Conservation (phyloP, 1,140 invertebrate species). For the Chrysopa pallens region DNA sequence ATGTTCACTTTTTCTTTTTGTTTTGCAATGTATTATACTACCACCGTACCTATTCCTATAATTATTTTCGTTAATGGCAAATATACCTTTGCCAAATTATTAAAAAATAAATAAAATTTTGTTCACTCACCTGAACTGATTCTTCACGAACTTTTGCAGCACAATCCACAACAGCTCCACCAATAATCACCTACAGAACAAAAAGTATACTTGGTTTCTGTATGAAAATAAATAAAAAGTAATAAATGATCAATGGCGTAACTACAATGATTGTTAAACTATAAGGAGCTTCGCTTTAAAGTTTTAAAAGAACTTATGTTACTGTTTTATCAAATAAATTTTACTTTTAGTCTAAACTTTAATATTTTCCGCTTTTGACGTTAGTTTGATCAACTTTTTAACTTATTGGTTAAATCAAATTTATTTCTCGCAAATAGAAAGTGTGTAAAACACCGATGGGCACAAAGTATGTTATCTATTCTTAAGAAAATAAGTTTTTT, state of each 20-base stretch:
- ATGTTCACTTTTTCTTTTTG: conserved; percentile 3
- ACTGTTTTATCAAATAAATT: no score
- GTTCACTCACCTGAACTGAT: conserved; percentile 44
- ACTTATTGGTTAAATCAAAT: no score
- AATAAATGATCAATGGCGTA: background rate
- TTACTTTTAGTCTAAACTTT: no score
- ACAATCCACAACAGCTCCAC: conserved; percentile 63
- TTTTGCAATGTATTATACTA: background rate
- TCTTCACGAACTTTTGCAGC: conserved; percentile 41
- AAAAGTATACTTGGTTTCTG: background rate
- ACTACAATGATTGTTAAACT: no score
- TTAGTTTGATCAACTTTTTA: no score
- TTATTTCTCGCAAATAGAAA: no score
- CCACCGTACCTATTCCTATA: background rate
- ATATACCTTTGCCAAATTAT: background rate
- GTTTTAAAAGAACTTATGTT: no score
- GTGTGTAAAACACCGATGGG: no score
- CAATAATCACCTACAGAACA: conserved; percentile 51
- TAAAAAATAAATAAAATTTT: background rate
- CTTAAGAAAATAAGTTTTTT: no score
- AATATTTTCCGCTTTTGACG: no score
- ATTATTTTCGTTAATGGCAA: background rate
- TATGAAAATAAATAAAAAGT: conserved; percentile 1
- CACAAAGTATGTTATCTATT: no score
- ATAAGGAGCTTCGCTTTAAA: no score